phyloP scores from a whole-genome alignment of 1,140 invertebrate species.

The Lasaia peninsularis region DNA sequence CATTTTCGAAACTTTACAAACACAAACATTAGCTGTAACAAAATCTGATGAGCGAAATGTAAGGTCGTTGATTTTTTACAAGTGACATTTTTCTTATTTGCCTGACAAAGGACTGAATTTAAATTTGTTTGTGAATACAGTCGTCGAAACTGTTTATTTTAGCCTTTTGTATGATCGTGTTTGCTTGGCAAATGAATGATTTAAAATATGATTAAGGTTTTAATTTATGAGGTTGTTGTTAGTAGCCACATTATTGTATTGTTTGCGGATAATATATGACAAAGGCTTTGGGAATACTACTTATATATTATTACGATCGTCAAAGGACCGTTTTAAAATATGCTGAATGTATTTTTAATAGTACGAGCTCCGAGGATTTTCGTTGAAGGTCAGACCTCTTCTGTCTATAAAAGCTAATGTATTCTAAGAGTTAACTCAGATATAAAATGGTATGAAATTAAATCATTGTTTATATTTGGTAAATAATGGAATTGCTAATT shows the following conservation, averaged over 20 bases:
- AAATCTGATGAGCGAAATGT: constrained; percentile 59
- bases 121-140: constrained; percentile 57
- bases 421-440: too few relatives aligned
- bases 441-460: too few relatives aligned
- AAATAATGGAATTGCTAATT: too few relatives aligned
- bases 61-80: constrained; percentile 47
- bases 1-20: too few relatives aligned
- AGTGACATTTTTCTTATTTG: constrained; percentile 60
- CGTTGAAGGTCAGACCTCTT: too few relatives aligned
- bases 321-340: not conserved
- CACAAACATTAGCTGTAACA: constrained; percentile 1
- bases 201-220: constrained; percentile 47
- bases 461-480: too few relatives aligned
- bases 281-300: not conserved
- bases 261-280: constrained; percentile 20
- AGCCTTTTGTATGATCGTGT: constrained; percentile 43
- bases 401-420: too few relatives aligned
- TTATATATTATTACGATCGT: not conserved
- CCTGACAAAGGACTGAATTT: constrained; percentile 57
- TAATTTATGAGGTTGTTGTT: constrained; percentile 40
- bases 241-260: constrained; percentile 37
- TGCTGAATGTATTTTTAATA: not conserved
- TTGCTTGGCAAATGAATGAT: constrained; percentile 60
- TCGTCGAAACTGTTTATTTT: constrained; percentile 48
- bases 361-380: too few relatives aligned